Evolutionary conservation across 1,140 invertebrate species (phyloP).

Genomic region (Drosophila sp.): DNA sequence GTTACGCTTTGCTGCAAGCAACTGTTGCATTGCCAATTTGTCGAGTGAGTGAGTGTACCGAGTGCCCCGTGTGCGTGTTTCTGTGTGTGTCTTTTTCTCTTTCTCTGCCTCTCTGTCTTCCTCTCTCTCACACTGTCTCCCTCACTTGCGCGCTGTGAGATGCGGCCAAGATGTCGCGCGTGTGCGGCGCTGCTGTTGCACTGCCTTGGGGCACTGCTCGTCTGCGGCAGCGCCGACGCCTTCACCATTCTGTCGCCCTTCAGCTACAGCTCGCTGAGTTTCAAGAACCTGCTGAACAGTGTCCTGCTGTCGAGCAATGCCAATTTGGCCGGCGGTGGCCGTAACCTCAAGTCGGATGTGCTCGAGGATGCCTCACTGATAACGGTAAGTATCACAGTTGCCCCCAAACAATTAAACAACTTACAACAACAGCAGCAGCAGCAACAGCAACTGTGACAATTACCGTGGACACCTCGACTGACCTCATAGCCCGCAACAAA

Average conservation of each 20-base stretch:
- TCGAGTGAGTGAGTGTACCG: slow-evolving; percentile 40
- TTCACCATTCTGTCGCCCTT: slow-evolving; percentile 82
- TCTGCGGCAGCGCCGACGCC: slow-evolving; percentile 67
- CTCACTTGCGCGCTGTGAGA: slow-evolving; percentile 14
- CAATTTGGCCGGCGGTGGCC: slow-evolving; percentile 74
- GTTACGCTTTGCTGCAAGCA: slow-evolving; percentile 74
- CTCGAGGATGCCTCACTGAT: slow-evolving; percentile 83
- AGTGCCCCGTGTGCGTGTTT: slow-evolving; percentile 30
- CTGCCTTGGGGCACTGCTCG: slow-evolving; percentile 61
- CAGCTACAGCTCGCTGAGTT: slow-evolving; percentile 79
- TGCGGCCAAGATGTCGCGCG: slow-evolving; percentile 35
- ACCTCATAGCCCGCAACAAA: slow-evolving; percentile 7
- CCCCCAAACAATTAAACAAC: slow-evolving; percentile 3
- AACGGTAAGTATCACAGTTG: slow-evolving; percentile 70
- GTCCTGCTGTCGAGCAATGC: slow-evolving; percentile 79
- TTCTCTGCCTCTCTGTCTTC: slow-evolving; percentile 9
- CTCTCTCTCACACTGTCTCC: not conserved
- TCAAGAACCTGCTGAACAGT: slow-evolving; percentile 81
- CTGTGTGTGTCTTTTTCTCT: slow-evolving; percentile 10
- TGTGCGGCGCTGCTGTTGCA: slow-evolving; percentile 62
- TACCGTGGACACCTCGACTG: slow-evolving; percentile 13
- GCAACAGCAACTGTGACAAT: slow-evolving; percentile 5
- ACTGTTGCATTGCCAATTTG: slow-evolving; percentile 76
- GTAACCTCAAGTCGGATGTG: slow-evolving; percentile 81
- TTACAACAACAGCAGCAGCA: not conserved